phyloP scores from a whole-genome alignment of 2,888 invertebrate species.

The Xestia rhomboidea region DNA sequence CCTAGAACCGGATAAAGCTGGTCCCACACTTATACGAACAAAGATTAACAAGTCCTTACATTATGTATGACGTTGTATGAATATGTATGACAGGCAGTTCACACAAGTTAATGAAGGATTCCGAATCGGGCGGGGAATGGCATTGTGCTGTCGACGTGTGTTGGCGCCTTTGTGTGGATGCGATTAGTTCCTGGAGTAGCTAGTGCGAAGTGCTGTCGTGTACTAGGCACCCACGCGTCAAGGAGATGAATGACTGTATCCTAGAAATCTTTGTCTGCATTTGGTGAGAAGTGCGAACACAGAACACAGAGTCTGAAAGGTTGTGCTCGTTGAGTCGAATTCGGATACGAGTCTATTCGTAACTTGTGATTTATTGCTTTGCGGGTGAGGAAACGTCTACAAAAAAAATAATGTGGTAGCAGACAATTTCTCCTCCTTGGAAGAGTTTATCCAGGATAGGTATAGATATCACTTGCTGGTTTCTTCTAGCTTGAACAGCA shows the following conservation, averaged over 20 bases:
- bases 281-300: not conserved
- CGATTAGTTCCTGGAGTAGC: slow-evolving; percentile 43
- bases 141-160: slow-evolving; percentile 42
- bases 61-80: slow-evolving; percentile 54
- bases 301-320: not conserved
- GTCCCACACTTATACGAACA: slow-evolving; percentile 47
- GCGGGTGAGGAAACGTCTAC: not conserved
- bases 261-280: not conserved
- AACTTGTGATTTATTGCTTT: not conserved
- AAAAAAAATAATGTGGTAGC: not conserved
- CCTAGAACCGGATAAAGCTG: slow-evolving; percentile 49
- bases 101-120: slow-evolving; percentile 62
- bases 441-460: not conserved
- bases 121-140: slow-evolving; percentile 44
- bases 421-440: not conserved
- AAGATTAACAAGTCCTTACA: slow-evolving; percentile 53
- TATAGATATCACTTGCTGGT: not conserved
- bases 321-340: not conserved
- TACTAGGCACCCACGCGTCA: not conserved
- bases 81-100: slow-evolving; percentile 57
- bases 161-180: slow-evolving; percentile 34
- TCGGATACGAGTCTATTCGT: not conserved
- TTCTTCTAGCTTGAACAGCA: not conserved
- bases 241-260: slow-evolving; percentile 2
- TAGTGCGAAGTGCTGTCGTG: not conserved